Evolutionary conservation across 2,797 vertebrate genomes (phyloP), one percentile per base, ranked within the genome.

Genomic region (Atherinosoma microstoma): DNA sequence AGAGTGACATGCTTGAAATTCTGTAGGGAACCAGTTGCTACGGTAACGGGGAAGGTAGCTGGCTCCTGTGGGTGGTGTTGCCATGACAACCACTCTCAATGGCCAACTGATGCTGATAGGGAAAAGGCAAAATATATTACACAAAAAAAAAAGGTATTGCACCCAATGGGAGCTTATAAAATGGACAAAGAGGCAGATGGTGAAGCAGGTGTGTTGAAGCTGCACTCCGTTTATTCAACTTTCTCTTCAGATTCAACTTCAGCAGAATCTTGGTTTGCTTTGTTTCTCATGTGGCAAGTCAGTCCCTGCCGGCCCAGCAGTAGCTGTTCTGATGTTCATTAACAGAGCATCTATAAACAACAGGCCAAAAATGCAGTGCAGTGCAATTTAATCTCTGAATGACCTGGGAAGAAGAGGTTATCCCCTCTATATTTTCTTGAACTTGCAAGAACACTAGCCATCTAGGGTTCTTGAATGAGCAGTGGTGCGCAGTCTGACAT

Each of bases 21-120:
- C 94, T 93, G 89, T 92, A 83, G 94, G 92, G 94, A 95, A 86
- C 87, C 88, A 90, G 94, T 95, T 95, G 94, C 94, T 93, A 94
- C 84, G 89, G 94, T 89, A 95, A 95, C 94, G 90, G 87, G 87
- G 91, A 93, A 95, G 93, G 94, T 94, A 95, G 91, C 91, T 64
- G 90, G 90, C 91, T 95, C 94, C 88, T 87, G 91, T 94, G 94
- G 94, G 94, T 93, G 91, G 92, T 81, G 94, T 95, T 94, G 87
- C 94, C 91, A 93, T 83, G 88, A 92, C 87, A 94, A 95, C 95
- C 89, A 82, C 86, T 90, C 92, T 94, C 84, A 80, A 91, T 82
- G 93, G 91, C 93, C 91, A 91, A 94, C 84, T 92, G 93, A 95
- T 94, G 93, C 91, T 90, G 90, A 91, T 88, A 87, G 79, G 78